Evolutionary conservation across 2,113 vertebrate species (phyloP).

Genomic region (Channa maculata): DNA sequence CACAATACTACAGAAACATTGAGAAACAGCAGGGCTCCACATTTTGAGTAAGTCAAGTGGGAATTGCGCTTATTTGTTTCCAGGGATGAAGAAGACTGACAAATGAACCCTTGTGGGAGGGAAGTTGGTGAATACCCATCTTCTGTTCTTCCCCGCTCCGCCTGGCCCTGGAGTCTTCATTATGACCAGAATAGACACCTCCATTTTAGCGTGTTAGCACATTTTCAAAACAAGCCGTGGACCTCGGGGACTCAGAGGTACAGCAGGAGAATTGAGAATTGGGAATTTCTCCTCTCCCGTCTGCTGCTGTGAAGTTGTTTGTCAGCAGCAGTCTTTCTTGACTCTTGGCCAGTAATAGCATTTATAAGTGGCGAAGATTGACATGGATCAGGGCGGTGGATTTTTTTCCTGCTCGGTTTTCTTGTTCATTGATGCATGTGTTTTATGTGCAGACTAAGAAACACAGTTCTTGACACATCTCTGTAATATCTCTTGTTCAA

Average conservation of each 20-base stretch:
- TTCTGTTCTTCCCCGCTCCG: conserved; percentile 49
- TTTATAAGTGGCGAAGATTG: conserved; percentile 68
- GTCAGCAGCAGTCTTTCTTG: conserved; percentile 71
- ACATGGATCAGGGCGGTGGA: conserved; percentile 50
- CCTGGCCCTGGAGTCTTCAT: conserved; percentile 80
- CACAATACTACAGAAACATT: conserved; percentile 26
- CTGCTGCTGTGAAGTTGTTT: conserved; percentile 65
- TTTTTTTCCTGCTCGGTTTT: conserved; percentile 48
- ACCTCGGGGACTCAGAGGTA: conserved; percentile 66
- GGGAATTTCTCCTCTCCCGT: conserved; percentile 61
- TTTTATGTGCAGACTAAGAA: conserved; percentile 15
- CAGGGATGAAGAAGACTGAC: conserved; percentile 78
- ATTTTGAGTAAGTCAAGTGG: conserved; percentile 56
- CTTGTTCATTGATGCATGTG: conserved; percentile 34
- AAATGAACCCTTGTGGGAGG: conserved; percentile 73
- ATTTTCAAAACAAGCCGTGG: conserved; percentile 73
- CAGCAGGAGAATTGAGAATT: conserved; percentile 62
- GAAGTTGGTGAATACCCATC: conserved; percentile 47
- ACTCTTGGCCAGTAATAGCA: conserved; percentile 49
- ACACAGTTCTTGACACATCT: conserved; percentile 3
- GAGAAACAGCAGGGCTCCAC: conserved; percentile 60
- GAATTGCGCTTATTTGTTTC: conserved; percentile 80
- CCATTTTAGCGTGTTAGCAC: conserved; percentile 78
- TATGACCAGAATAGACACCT: conserved; percentile 81
- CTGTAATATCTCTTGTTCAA: conserved; percentile 8